Conservation (phyloP, 1,140 invertebrate species). For the Sitophilus oryzae region DNA sequence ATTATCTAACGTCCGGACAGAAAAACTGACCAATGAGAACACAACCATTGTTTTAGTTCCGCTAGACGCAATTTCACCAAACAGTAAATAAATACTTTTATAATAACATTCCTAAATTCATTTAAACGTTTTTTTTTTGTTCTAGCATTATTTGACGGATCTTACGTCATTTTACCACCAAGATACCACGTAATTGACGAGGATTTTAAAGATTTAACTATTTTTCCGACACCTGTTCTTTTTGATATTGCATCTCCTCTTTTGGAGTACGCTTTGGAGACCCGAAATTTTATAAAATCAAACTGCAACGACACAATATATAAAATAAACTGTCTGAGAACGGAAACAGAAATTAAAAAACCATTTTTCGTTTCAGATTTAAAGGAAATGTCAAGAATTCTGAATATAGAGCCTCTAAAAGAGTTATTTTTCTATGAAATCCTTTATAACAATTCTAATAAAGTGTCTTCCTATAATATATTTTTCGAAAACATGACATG, state of each 20-base stretch:
- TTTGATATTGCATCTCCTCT: constrained; percentile 34
- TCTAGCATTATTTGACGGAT: constrained; percentile 32
- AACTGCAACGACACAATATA: constrained; percentile 35
- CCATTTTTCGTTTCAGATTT: constrained; percentile 7
- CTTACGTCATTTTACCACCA: constrained; percentile 31
- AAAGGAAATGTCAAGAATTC: constrained; percentile 20
- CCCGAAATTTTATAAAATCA: constrained; percentile 21
- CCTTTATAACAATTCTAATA: constrained; percentile 24
- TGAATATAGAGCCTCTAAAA: constrained; percentile 34
- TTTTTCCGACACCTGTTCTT: constrained; percentile 31
- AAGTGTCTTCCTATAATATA: constrained; percentile 33
- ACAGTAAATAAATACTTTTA: constrained; percentile 24
- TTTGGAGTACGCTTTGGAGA: constrained; percentile 24
- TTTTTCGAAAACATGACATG: constrained; percentile 31
- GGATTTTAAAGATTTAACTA: too few relatives aligned
- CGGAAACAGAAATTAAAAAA: constrained; percentile 14
- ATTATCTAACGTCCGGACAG: constrained; percentile 6
- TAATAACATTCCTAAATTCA: neutral
- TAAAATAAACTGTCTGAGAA: constrained; percentile 33
- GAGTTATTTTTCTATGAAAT: constrained; percentile 35
- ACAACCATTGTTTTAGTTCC: constrained; percentile 26
- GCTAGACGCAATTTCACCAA: constrained; percentile 30
- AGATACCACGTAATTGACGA: constrained; percentile 5
- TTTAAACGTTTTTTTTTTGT: constrained; percentile 17
- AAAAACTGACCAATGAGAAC: neutral